Percentiles rank a stretch among this genome's conserved stretches.
Conservation (phyloP, 1,140 invertebrate genomes). For the Stegodyphus dumicola region DNA sequence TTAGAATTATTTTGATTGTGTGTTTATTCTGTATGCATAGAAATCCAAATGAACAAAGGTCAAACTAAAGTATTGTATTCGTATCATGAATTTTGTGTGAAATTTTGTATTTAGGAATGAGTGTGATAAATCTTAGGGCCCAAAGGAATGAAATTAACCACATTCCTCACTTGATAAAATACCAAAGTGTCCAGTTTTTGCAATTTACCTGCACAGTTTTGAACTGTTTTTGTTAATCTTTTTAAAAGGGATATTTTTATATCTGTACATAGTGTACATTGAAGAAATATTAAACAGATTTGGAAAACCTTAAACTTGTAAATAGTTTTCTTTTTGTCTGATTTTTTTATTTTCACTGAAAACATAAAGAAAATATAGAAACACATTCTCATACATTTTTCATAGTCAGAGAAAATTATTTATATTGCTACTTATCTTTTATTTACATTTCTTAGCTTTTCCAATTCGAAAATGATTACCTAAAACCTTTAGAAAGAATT, state of each 20-base stretch:
- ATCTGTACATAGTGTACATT: neutral
- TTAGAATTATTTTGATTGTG: neutral
- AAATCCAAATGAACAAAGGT: constrained; percentile 38
- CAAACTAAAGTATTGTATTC: constrained; percentile 7
- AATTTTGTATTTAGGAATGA: neutral
- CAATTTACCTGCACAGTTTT: neutral
- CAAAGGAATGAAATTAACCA: constrained; percentile 7
- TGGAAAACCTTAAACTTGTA: neutral
- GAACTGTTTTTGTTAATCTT: neutral
- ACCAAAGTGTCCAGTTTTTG: too few species aligned
- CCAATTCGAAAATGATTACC: too few species aligned
- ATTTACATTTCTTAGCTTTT: too few species aligned
- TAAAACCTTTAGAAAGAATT: too few species aligned
- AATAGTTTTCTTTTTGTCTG: too few species aligned
- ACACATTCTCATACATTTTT: too few species aligned
- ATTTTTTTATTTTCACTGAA: too few species aligned
- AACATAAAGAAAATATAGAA: too few species aligned
- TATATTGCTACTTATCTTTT: too few species aligned
- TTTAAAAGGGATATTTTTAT: neutral
- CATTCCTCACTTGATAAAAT: constrained; percentile 4
- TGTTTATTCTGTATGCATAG: neutral
- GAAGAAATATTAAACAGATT: neutral
- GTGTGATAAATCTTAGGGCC: neutral
- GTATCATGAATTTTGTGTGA: neutral
- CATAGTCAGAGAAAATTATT: too few species aligned